These are phyloP conservation scores for Periophthalmodon schlosseri DNA, from an alignment of 2,113 vertebrate genomes.

Conservation along the genomic window DNA sequence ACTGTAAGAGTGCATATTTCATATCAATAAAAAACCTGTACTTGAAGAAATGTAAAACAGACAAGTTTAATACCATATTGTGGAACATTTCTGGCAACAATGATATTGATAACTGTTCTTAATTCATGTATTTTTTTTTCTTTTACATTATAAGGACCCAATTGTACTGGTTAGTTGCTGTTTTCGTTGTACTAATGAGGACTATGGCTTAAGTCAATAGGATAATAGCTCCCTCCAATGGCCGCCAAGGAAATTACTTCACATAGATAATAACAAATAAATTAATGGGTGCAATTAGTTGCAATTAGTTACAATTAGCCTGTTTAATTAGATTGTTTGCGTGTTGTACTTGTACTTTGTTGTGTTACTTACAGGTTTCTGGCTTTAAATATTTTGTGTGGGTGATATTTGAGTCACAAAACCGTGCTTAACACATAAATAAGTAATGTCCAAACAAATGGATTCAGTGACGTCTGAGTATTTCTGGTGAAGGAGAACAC, in stretches of 20 bases:
- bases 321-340: not conserved
- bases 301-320: not conserved
- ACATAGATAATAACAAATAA: not conserved
- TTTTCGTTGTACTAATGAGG: not conserved
- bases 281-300: not conserved
- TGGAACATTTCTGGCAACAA: too few relatives aligned
- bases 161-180: not conserved
- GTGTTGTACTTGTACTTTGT: not conserved
- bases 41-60: too few relatives aligned
- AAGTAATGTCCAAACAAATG: conserved; percentile 13
- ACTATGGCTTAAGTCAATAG: not conserved
- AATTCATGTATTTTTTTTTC: not conserved
- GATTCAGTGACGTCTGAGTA: conserved; percentile 1
- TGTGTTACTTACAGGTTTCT: not conserved
- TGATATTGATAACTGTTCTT: too few relatives aligned
- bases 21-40: too few relatives aligned
- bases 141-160: not conserved
- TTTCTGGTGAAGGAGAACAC: not conserved
- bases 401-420: not conserved
- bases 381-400: not conserved
- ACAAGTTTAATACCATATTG: too few relatives aligned
- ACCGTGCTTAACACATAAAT: not conserved
- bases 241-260: conserved; percentile 5
- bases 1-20: too few relatives aligned
- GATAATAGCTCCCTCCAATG: conserved; percentile 64